A percentile compares a stretch with the other conserved stretches of the same genome.
Conservation (phyloP, 2,888 invertebrate genomes). For the Tenthredo amoena region DNA sequence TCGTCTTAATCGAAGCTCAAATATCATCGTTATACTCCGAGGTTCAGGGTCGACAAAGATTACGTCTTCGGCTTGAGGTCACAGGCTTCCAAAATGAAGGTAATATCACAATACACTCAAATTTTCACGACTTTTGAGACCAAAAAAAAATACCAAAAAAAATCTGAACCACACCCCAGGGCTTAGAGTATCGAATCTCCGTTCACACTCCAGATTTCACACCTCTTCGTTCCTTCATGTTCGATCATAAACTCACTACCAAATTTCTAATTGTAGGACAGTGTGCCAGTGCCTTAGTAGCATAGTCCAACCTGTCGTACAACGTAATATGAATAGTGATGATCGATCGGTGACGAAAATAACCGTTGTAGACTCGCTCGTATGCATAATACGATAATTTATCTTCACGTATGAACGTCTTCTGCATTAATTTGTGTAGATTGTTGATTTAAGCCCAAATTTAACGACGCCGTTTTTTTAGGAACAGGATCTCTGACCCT, state of each 20-base stretch:
- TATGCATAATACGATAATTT: background rate
- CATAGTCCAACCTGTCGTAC: background rate
- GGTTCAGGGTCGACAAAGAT: background rate
- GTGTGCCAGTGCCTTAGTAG: constrained; percentile 19
- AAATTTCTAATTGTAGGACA: constrained; percentile 18
- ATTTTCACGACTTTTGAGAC: background rate
- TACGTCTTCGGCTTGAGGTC: background rate
- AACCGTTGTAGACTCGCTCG: background rate
- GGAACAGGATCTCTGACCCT: background rate
- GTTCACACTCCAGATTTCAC: background rate
- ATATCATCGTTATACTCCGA: background rate
- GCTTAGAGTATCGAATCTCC: background rate
- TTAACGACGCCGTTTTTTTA: background rate
- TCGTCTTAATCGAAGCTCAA: background rate
- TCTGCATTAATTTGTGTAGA: background rate
- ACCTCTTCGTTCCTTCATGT: background rate
- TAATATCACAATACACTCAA: background rate
- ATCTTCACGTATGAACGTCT: background rate
- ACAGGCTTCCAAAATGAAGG: constrained; percentile 24
- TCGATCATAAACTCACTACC: background rate
- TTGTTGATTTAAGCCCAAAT: background rate
- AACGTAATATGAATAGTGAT: constrained; percentile 40
- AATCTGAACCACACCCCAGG: background rate
- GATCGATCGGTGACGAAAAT: background rate
- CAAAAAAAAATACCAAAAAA: background rate